phyloP scores from a whole-genome alignment of 2,113 vertebrate genomes.

The Heterochromis multidens region DNA sequence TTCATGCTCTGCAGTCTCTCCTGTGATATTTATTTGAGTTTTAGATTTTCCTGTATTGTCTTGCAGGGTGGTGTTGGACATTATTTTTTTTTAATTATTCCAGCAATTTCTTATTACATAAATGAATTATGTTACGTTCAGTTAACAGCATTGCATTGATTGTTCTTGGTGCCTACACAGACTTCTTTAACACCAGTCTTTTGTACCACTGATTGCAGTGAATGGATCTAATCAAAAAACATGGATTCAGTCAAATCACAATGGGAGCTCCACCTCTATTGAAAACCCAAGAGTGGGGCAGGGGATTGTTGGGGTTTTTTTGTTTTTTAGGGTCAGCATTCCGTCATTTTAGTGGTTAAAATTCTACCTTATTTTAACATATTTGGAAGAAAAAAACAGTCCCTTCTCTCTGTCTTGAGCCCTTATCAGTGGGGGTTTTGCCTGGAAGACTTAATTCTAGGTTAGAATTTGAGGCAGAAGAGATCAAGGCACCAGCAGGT shows the following conservation, averaged over 20 bases:
- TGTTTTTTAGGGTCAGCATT: not conserved
- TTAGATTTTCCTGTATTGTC: not conserved
- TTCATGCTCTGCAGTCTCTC: not conserved
- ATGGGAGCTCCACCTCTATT: not conserved
- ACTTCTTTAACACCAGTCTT: not conserved
- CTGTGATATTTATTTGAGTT: not conserved
- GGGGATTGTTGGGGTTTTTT: not conserved
- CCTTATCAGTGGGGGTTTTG: conserved; percentile 8
- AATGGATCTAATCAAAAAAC: conserved; percentile 24
- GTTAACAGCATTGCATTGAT: not conserved
- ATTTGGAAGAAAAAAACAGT: not conserved
- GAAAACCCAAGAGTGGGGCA: not conserved
- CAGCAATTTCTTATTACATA: not conserved
- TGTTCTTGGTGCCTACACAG: not conserved
- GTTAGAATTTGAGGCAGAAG: conserved; percentile 12
- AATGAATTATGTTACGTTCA: not conserved
- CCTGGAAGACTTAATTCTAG: conserved; percentile 27
- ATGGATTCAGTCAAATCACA: not conserved
- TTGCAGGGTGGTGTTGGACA: not conserved
- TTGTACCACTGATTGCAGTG: not conserved
- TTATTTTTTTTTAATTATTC: not conserved
- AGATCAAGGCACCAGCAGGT: conserved; percentile 41
- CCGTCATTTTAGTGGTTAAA: not conserved
- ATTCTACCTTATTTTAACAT: not conserved
- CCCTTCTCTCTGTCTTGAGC: not conserved